Evolutionary conservation across 2,797 vertebrate species (phyloP).

Genomic region (Microctenopoma stevenorrisi): DNA sequence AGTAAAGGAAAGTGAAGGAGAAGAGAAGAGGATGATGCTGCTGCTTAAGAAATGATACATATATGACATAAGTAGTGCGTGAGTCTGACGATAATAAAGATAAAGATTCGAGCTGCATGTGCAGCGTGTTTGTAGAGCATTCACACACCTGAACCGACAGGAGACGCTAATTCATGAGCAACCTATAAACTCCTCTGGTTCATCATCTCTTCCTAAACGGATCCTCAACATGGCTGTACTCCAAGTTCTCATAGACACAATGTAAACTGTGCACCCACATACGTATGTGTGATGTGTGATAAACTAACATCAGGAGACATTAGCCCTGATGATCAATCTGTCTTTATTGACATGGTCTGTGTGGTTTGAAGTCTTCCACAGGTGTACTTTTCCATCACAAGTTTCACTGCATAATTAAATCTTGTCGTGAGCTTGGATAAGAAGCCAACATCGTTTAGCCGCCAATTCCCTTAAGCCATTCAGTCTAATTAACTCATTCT

Average conservation of each 20-base stretch:
- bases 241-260: neutral
- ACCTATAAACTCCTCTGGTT: neutral
- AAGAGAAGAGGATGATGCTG: slow-evolving; percentile 1
- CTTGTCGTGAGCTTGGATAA: slow-evolving; percentile 54
- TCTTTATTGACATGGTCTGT: neutral
- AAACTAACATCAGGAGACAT: slow-evolving; percentile 8
- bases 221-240: neutral
- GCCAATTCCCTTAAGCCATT: slow-evolving; percentile 68
- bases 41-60: slow-evolving; percentile 22
- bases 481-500: slow-evolving; percentile 69
- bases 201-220: neutral
- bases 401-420: slow-evolving; percentile 62
- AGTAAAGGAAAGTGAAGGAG: slow-evolving; percentile 11
- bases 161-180: neutral
- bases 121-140: too few relatives aligned
- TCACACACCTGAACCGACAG: neutral
- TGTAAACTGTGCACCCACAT: neutral
- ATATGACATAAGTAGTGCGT: too few relatives aligned
- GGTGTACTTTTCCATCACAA: slow-evolving; percentile 48
- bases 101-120: neutral
- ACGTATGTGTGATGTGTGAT: neutral
- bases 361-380: slow-evolving; percentile 30
- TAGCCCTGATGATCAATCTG: neutral
- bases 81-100: neutral
- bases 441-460: slow-evolving; percentile 57